A percentile compares a stretch with the other conserved stretches of the same genome.
Conservation (phyloP, 2,797 vertebrate species). For the Poecilia wingei region DNA sequence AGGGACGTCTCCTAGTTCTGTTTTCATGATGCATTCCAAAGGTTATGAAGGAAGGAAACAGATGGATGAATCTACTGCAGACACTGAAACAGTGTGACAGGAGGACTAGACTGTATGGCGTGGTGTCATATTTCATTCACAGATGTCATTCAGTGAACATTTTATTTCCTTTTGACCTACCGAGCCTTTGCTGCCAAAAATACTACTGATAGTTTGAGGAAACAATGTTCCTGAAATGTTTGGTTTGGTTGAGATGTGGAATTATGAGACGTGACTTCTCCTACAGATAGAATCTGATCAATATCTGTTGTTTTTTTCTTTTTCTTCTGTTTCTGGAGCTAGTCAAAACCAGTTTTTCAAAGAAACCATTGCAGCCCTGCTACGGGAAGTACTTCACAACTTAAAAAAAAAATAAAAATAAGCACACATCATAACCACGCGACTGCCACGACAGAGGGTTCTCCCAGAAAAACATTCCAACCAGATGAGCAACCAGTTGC, state of each 20-base stretch:
- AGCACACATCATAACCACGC: background rate
- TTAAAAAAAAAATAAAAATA: background rate
- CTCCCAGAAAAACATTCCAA: background rate
- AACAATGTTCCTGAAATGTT: background rate
- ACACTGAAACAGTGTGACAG: background rate
- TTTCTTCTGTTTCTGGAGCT: background rate
- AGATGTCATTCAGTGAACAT: background rate
- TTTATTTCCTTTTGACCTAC: background rate
- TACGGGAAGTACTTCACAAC: background rate
- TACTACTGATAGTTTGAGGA: background rate
- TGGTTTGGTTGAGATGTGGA: background rate
- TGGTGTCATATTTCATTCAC: background rate
- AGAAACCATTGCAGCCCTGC: background rate
- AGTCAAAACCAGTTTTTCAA: background rate
- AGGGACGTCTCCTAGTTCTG: background rate
- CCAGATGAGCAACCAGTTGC: background rate
- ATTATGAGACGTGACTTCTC: background rate
- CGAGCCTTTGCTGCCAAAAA: background rate
- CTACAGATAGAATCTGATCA: background rate
- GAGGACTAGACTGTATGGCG: background rate
- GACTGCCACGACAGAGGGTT: background rate
- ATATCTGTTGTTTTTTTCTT: background rate
- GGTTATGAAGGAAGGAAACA: constrained; percentile 25
- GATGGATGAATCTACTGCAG: background rate
- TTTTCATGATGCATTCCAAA: constrained; percentile 40